Conservation (phyloP, 2,113 vertebrate species). For the Myotis davidii region DNA sequence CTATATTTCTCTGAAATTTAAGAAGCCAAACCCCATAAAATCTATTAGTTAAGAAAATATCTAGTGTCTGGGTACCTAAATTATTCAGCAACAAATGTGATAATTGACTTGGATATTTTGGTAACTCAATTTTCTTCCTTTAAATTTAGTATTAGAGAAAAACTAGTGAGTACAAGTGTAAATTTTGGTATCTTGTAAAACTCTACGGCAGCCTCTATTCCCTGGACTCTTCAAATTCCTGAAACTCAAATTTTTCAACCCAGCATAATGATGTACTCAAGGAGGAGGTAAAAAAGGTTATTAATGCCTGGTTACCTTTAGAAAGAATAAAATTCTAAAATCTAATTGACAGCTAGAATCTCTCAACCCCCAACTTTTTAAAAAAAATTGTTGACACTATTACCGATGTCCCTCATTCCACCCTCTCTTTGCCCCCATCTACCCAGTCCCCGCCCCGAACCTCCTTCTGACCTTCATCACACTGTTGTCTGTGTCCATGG, state of each 20-base stretch:
- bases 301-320: background rate
- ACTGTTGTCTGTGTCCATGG: background rate
- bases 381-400: background rate
- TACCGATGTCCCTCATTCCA: background rate
- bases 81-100: slow-evolving; percentile 15
- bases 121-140: background rate
- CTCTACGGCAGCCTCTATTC: background rate
- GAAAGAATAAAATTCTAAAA: slow-evolving; percentile 8
- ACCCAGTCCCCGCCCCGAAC: background rate
- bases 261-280: background rate
- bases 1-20: slow-evolving; percentile 35
- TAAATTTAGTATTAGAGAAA: background rate
- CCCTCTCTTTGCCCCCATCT: background rate
- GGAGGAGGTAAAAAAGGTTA: background rate
- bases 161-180: background rate
- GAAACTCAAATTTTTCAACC: slow-evolving; percentile 17
- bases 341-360: background rate
- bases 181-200: background rate
- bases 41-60: slow-evolving; percentile 34
- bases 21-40: slow-evolving; percentile 39
- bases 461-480: background rate
- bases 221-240: background rate
- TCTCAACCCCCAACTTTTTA: background rate
- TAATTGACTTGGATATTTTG: slow-evolving; percentile 30
- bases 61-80: background rate